Percentiles rank a stretch among this genome's conserved stretches.
These are phyloP conservation scores for Pagetopsis macropterus DNA, from an alignment of 2,797 vertebrate species.

Conservation along the genomic window DNA sequence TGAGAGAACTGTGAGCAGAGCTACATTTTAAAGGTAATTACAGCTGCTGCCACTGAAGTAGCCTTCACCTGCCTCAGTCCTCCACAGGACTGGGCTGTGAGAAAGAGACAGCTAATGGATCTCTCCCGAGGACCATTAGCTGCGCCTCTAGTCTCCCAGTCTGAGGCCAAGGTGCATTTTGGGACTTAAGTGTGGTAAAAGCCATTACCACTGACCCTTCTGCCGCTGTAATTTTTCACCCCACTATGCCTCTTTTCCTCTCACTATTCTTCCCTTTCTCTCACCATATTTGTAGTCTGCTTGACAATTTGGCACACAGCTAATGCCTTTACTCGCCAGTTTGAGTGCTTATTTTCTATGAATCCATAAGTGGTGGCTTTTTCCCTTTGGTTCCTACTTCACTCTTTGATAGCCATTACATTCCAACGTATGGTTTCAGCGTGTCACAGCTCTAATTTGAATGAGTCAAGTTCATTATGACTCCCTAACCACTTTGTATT, in stretches of 20 bases:
- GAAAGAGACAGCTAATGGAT: conserved; percentile 59
- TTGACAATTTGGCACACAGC: conserved; percentile 13
- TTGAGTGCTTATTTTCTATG: conserved; percentile 21
- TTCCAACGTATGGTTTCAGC: not conserved
- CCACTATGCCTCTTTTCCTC: not conserved
- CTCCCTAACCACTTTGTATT: not conserved
- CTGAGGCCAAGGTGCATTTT: conserved; percentile 52
- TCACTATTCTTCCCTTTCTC: conserved; percentile 6
- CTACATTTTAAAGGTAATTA: conserved; percentile 52
- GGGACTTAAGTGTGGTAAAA: conserved; percentile 45
- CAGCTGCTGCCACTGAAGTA: conserved; percentile 37
- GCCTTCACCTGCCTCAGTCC: conserved; percentile 35
- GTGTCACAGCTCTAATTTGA: conserved; percentile 27
- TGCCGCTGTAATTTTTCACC: conserved; percentile 50
- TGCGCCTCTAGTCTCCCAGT: conserved; percentile 24
- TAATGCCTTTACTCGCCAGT: conserved; percentile 14
- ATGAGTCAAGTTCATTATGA: conserved; percentile 29
- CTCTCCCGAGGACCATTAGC: conserved; percentile 51
- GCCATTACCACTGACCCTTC: conserved; percentile 43
- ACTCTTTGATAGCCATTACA: conserved; percentile 8
- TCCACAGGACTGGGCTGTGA: conserved; percentile 31
- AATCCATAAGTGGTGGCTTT: conserved; percentile 6
- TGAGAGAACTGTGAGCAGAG: conserved; percentile 19
- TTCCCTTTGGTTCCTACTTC: conserved; percentile 3
- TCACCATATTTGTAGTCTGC: conserved; percentile 13